phyloP scores from a whole-genome alignment of 2,888 invertebrate species.

The Drosophila subquinaria region DNA sequence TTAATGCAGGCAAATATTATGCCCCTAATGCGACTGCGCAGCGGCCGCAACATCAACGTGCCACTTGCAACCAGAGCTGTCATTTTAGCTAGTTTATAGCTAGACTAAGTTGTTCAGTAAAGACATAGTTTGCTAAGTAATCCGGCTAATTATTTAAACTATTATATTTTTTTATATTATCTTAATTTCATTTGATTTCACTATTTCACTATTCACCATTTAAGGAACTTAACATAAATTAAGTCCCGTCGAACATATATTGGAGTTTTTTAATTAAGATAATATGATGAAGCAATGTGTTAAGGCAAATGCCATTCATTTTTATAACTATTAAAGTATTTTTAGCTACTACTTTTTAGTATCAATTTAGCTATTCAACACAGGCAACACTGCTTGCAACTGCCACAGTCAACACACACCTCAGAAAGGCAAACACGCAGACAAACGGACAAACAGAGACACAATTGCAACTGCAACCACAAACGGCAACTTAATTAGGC shows the following conservation, averaged over 20 bases:
- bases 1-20: slow-evolving; percentile 39
- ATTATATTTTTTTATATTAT: too few relatives aligned
- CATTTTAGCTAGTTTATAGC: background rate
- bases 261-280: background rate
- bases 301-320: background rate
- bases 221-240: too few relatives aligned
- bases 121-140: background rate
- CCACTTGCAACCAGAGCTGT: background rate
- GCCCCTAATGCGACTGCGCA: slow-evolving; percentile 41
- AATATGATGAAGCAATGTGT: too few relatives aligned
- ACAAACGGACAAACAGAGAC: slow-evolving; percentile 34
- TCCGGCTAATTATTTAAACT: too few relatives aligned
- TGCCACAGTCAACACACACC: slow-evolving; percentile 12
- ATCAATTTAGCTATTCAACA: background rate
- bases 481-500: slow-evolving; percentile 71
- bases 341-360: background rate
- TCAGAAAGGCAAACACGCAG: slow-evolving; percentile 39
- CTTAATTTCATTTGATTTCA: too few relatives aligned
- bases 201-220: too few relatives aligned
- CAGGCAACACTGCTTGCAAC: slow-evolving; percentile 1
- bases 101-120: background rate
- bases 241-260: background rate
- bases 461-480: slow-evolving; percentile 36
- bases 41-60: slow-evolving; percentile 7
- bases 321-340: background rate